phyloP scores from a whole-genome alignment of 2,888 invertebrate genomes.

The Branchinecta sandiegonensis region DNA sequence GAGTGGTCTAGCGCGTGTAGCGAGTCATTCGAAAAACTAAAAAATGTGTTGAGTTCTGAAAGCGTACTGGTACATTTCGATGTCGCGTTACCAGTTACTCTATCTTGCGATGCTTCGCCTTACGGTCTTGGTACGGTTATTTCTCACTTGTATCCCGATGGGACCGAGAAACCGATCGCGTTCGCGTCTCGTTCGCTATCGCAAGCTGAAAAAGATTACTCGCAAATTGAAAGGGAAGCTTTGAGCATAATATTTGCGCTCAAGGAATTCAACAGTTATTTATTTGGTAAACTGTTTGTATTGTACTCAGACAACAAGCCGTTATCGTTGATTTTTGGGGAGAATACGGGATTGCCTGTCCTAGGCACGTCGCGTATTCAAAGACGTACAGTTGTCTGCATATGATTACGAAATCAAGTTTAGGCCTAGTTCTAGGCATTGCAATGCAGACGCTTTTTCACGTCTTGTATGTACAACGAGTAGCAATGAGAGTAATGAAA shows the following conservation, averaged over 20 bases:
- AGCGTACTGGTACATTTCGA: constrained; percentile 4
- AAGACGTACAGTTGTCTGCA: neutral
- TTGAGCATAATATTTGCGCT: constrained; percentile 34
- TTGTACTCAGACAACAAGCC: neutral
- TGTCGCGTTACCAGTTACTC: neutral
- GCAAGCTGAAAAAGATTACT: neutral
- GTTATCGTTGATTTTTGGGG: neutral
- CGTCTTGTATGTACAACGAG: too few species aligned
- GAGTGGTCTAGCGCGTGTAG: neutral
- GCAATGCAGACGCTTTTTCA: neutral
- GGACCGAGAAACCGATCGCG: neutral
- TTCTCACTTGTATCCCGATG: neutral
- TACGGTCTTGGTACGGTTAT: neutral
- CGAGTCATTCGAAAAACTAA: neutral
- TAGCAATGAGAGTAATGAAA: neutral
- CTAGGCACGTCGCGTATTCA: neutral
- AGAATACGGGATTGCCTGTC: neutral
- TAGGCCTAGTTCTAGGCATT: neutral
- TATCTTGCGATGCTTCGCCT: constrained; percentile 1
- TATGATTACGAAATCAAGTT: neutral
- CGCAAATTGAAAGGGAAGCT: constrained; percentile 28
- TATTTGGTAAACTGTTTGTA: neutral
- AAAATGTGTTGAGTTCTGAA: neutral
- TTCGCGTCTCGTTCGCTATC: neutral
- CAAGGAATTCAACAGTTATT: constrained; percentile 32